Base-by-base conservation (phyloP, 2,888 invertebrate genomes). In the Gnatocerus cornutus region DNA sequence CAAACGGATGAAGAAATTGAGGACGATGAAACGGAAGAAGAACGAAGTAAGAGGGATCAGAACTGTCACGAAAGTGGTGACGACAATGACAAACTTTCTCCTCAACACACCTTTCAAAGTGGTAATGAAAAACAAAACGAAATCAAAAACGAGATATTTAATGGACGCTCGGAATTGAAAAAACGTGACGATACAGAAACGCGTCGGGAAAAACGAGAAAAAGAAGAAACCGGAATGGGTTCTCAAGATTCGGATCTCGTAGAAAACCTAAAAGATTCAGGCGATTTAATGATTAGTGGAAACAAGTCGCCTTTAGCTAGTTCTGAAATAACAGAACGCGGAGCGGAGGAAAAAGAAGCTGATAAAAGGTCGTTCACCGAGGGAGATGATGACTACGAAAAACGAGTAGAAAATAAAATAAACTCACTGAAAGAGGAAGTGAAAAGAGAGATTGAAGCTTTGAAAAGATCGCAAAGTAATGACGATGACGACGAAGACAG, bases 361-460 rank as follows among this genome's bases (percentile, higher is more conserved):
- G 55, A 53, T 0, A 37, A 63, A 41, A 41, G 37, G 41, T 37
- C 48, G 0, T 46, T 7, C 10, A 30, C 50, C 3, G 33, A 41
- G 5, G 37, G 48, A 7, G 21, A 43, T n/a, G 55, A 55, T 6
- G 71, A 74, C 41, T 76, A 78, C 45, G 79, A 78, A 39, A 73
- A 77, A 53, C 55, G 77, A 33, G 75, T 81, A 3, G 78, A 79
- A 65, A 72, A 75, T 21, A 78, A 79, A 69, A 78, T 81, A 33
- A 71, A 77, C 41, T 74, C 74, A 50, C 68, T 81, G 13, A 80
- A 80, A 62, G 80, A 79, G 62, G 78, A 81, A 70, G 80, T 82
- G 0, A 78, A 77, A 62, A 71, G 75, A 55, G 77, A 81, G 73
- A 80, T 78, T 53, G 74, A 77, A 39, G 43, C 69, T n/a, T 62